These are phyloP conservation scores for Chrysogorgia sp. DNA, from an alignment of 92 coral and sea anemone genomes.

Conservation along the genomic window DNA sequence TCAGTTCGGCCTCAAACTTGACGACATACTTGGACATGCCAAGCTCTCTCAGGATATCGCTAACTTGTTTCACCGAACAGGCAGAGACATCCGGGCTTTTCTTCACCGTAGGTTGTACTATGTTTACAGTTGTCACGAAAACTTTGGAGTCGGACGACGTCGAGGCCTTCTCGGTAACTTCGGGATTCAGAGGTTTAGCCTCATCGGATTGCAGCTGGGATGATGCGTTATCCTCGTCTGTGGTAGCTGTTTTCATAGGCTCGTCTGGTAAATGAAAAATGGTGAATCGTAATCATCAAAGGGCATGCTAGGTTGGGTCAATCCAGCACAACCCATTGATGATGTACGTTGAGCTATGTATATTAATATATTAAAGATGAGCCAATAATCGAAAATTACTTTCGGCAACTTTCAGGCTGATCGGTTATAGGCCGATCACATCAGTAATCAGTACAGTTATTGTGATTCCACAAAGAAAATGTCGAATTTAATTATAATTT, in stretches of 20 bases:
- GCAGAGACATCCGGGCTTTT: slow-evolving; percentile 20
- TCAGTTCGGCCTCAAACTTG: slow-evolving; percentile 42
- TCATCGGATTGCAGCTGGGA: not conserved
- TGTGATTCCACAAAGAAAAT: too few relatives aligned
- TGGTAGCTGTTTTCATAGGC: not conserved
- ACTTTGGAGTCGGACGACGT: not conserved
- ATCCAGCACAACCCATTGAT: too few relatives aligned
- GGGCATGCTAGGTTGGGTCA: too few relatives aligned
- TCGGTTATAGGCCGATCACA: too few relatives aligned
- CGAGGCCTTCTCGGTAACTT: not conserved
- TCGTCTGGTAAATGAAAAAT: too few relatives aligned
- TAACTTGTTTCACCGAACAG: slow-evolving; percentile 11
- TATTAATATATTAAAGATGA: too few relatives aligned
- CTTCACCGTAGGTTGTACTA: not conserved
- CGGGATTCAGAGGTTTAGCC: not conserved
- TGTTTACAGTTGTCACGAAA: not conserved
- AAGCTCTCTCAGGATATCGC: slow-evolving; percentile 44
- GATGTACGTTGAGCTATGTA: too few relatives aligned
- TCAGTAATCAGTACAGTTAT: too few relatives aligned
- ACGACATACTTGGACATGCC: slow-evolving; percentile 48
- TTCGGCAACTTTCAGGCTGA: too few relatives aligned
- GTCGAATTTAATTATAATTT: too few relatives aligned
- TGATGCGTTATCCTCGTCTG: not conserved
- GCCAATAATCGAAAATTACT: too few relatives aligned
- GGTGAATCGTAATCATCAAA: too few relatives aligned